A percentile compares a stretch with the other conserved stretches of the same genome.
Conservation (phyloP, 2,888 invertebrate genomes). For the Archips crataeganus region DNA sequence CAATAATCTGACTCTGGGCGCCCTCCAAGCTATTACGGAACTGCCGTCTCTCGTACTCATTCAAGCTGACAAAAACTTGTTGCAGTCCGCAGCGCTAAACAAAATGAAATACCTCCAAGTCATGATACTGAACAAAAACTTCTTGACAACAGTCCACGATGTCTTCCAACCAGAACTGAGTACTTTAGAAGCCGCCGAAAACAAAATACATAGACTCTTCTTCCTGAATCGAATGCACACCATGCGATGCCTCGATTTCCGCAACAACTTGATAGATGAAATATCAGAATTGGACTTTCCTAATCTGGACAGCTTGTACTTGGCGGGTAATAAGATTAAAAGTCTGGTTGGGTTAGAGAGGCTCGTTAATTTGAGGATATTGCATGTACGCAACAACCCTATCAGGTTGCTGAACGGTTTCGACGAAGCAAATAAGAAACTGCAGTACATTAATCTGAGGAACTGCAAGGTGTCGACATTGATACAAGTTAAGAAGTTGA, state of each 20-base stretch:
- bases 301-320: conserved; percentile 89
- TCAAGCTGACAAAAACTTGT: conserved; percentile 84
- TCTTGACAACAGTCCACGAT: conserved; percentile 78
- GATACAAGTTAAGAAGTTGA: conserved; percentile 83
- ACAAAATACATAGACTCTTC: conserved; percentile 67
- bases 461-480: conserved; percentile 82
- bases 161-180: conserved; percentile 84
- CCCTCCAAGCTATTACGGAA: conserved; percentile 76
- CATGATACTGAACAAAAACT: conserved; percentile 83
- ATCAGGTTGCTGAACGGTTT: conserved; percentile 84
- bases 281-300: conserved; percentile 77
- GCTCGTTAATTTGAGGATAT: conserved; percentile 86
- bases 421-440: conserved; percentile 64
- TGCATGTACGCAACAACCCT: conserved; percentile 91
- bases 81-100: conserved; percentile 78
- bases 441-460: conserved; percentile 85
- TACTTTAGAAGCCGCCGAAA: conserved; percentile 84
- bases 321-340: conserved; percentile 90
- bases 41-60: conserved; percentile 85
- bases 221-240: conserved; percentile 66
- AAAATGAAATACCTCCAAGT: conserved; percentile 87
- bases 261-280: conserved; percentile 79
- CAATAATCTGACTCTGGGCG: conserved; percentile 78
- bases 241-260: conserved; percentile 84
- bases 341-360: conserved; percentile 86